Evolutionary conservation across 2,797 vertebrate species (phyloP).

Genomic region (Megalops cyprinoides): DNA sequence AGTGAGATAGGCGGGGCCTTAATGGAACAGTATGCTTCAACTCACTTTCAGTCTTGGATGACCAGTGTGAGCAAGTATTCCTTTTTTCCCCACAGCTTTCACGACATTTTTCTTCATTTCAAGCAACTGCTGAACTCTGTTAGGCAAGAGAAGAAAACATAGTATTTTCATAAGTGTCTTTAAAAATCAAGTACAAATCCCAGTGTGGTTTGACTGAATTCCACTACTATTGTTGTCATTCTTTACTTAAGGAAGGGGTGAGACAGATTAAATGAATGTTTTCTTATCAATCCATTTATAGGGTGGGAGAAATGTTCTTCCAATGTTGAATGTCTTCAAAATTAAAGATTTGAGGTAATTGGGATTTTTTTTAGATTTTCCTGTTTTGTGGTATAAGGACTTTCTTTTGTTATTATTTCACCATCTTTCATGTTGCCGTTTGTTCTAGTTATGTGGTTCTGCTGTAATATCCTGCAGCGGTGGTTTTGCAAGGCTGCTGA

Average conservation of each 20-base stretch:
- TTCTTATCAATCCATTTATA: too few species aligned
- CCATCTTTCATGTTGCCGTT: neutral
- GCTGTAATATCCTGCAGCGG: neutral
- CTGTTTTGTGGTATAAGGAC: neutral
- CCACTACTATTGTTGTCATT: neutral
- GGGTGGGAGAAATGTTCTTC: too few species aligned
- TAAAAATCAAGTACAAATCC: neutral
- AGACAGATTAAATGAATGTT: neutral
- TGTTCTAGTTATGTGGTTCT: neutral
- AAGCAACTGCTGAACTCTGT: too few species aligned
- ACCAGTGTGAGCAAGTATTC: too few species aligned
- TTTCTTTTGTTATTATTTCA: neutral
- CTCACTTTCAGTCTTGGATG: too few species aligned
- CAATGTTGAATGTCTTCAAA: neutral
- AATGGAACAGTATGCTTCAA: too few species aligned
- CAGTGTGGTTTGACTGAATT: neutral
- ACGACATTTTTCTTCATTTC: too few species aligned
- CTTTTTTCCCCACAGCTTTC: too few species aligned
- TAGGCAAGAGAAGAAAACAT: too few species aligned
- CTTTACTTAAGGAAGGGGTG: neutral
- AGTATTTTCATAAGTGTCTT: too few species aligned
- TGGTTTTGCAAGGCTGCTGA: neutral
- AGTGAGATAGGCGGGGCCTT: constrained; percentile 47
- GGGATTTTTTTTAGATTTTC: neutral
- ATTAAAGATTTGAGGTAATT: neutral